Evolutionary conservation across 2,113 vertebrate species (phyloP).

Genomic region (Syngnathus typhle): DNA sequence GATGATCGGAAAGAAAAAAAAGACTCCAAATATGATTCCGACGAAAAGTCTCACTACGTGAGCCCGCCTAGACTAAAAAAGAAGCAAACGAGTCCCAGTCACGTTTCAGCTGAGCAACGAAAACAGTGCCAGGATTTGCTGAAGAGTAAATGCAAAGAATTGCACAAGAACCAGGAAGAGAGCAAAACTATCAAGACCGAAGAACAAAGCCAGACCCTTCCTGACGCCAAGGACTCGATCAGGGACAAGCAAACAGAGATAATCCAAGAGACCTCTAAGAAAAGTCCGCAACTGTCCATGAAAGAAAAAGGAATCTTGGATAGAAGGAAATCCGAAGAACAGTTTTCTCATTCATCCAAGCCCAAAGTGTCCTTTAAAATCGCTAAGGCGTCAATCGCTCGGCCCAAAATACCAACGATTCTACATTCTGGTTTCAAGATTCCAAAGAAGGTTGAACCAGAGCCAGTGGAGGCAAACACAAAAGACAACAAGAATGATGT

Average conservation of each 20-base stretch:
- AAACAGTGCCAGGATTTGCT: neutral
- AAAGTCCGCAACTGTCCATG: neutral
- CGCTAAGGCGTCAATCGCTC: neutral
- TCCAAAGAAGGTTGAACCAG: conserved; percentile 40
- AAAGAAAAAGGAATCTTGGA: neutral
- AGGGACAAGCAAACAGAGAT: conserved; percentile 8
- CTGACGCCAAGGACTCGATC: neutral
- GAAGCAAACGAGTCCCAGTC: conserved; percentile 8
- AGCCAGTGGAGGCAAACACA: neutral
- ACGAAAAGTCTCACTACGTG: conserved; percentile 14
- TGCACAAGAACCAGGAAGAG: conserved; percentile 3
- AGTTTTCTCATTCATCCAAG: conserved; percentile 14
- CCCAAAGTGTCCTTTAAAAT: neutral
- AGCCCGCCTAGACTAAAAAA: conserved; percentile 12
- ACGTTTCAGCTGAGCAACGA: conserved; percentile 15
- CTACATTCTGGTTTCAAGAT: conserved; percentile 53
- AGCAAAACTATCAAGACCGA: neutral
- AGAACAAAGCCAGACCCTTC: conserved; percentile 2
- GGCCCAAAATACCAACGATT: conserved; percentile 3
- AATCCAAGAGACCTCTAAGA: neutral
- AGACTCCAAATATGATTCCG: neutral
- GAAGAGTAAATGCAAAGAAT: conserved; percentile 2
- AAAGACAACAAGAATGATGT: neutral
- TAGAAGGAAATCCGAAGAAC: neutral
- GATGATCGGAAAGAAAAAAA: conserved; percentile 15